These are phyloP conservation scores for Poeciliopsis retropinna DNA, from an alignment of 2,113 vertebrate genomes.

Conservation along the genomic window DNA sequence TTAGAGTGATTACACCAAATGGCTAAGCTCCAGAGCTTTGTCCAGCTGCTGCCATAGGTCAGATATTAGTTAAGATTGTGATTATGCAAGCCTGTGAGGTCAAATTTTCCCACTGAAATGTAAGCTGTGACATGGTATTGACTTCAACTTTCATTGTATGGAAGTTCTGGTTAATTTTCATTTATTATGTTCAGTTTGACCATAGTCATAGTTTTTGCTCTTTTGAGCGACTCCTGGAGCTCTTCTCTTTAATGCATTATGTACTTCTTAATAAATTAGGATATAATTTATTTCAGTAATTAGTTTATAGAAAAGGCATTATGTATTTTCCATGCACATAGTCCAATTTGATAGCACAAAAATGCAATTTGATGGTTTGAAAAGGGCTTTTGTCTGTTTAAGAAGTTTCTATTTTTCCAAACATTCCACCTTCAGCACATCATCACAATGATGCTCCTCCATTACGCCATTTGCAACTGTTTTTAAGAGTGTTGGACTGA, in stretches of 20 bases:
- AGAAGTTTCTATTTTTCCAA: too few species aligned
- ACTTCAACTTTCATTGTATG: not conserved
- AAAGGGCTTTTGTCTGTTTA: too few species aligned
- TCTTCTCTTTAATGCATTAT: not conserved
- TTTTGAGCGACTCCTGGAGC: not conserved
- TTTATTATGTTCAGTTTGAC: not conserved
- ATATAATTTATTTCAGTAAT: not conserved
- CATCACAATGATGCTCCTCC: too few species aligned
- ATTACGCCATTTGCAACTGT: too few species aligned
- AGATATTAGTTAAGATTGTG: slow-evolving; percentile 23
- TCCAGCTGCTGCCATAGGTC: slow-evolving; percentile 24
- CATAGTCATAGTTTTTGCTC: not conserved
- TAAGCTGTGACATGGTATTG: not conserved
- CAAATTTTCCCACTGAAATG: slow-evolving; percentile 13
- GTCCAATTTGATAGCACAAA: too few species aligned
- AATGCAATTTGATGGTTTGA: too few species aligned
- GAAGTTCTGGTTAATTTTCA: not conserved
- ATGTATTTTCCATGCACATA: too few species aligned
- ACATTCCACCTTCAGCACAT: too few species aligned
- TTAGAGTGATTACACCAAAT: slow-evolving; percentile 50
- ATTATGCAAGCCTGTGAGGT: slow-evolving; percentile 36
- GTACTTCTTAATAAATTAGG: not conserved
- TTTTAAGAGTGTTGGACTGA: too few species aligned
- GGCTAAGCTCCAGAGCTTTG: slow-evolving; percentile 23
- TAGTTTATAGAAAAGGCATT: too few species aligned